Conservation (phyloP, 2,888 invertebrate genomes). For the Phengaris arion region DNA sequence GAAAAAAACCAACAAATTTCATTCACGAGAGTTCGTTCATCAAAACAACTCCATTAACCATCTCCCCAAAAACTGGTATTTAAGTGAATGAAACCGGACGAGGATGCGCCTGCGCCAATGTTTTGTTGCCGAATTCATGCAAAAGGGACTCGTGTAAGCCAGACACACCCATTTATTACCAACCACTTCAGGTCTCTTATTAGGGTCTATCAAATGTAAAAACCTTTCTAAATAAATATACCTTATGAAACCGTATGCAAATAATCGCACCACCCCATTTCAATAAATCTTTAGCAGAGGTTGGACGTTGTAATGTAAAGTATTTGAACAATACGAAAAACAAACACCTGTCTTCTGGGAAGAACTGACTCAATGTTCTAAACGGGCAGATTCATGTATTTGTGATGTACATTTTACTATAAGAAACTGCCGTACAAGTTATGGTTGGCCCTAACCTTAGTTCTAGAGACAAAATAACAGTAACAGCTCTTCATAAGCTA, state of each 20-base stretch:
- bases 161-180: background rate
- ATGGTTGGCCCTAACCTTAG: no score
- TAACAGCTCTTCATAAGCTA: no score
- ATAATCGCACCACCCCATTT: background rate
- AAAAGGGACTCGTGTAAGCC: background rate
- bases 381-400: no score
- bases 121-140: background rate
- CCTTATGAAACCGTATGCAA: background rate
- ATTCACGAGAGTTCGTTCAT: background rate
- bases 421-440: no score
- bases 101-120: background rate
- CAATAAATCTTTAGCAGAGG: background rate
- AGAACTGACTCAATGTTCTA: background rate
- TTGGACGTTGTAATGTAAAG: background rate
- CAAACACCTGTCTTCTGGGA: background rate
- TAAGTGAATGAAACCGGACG: slow-evolving; percentile 11
- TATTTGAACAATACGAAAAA: slow-evolving; percentile 3
- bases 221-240: background rate
- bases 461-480: no score
- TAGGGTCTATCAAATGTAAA: slow-evolving; percentile 1
- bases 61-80: background rate
- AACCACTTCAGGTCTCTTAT: background rate
- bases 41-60: background rate
- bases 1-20: background rate
- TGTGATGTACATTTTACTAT: no score